Evolutionary conservation across 2,797 vertebrate genomes (phyloP).

Genomic region (Taenioides sp.): DNA sequence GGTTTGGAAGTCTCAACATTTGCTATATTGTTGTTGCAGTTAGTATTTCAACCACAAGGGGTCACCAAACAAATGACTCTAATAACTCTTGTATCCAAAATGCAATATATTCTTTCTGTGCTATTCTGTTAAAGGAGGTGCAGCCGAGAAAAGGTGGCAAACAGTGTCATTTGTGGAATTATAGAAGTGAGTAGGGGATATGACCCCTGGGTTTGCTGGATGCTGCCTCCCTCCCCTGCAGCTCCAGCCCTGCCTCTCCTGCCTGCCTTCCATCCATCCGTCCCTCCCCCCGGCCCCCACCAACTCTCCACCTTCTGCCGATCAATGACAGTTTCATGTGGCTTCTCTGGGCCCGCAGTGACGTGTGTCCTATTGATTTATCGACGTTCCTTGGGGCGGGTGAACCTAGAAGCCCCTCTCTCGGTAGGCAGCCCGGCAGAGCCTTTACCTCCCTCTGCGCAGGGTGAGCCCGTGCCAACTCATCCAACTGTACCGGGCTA

Average conservation of each 20-base stretch:
- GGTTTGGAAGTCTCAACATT: background rate
- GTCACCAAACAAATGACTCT: background rate
- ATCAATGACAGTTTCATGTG: constrained; percentile 86
- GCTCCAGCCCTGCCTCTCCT: constrained; percentile 45
- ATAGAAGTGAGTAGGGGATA: constrained; percentile 25
- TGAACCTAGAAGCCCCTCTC: constrained; percentile 71
- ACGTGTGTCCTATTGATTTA: constrained; percentile 86
- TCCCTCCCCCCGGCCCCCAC: constrained; percentile 37
- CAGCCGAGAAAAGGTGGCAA: background rate
- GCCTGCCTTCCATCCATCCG: constrained; percentile 25
- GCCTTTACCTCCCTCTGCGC: constrained; percentile 51
- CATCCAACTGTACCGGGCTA: constrained; percentile 64
- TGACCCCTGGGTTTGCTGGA: constrained; percentile 58
- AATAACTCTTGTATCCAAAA: background rate
- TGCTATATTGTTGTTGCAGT: background rate
- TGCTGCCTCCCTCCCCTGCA: constrained; percentile 54
- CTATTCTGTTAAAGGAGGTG: background rate
- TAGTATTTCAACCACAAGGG: background rate
- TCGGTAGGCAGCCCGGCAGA: constrained; percentile 74
- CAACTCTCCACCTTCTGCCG: constrained; percentile 66
- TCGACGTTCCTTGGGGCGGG: constrained; percentile 79
- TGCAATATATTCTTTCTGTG: background rate
- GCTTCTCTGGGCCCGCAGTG: constrained; percentile 82
- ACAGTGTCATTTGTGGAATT: constrained; percentile 11
- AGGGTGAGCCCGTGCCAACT: constrained; percentile 66